Evolutionary conservation across 2,797 vertebrate genomes (phyloP).

Genomic region (Merluccius polli): DNA sequence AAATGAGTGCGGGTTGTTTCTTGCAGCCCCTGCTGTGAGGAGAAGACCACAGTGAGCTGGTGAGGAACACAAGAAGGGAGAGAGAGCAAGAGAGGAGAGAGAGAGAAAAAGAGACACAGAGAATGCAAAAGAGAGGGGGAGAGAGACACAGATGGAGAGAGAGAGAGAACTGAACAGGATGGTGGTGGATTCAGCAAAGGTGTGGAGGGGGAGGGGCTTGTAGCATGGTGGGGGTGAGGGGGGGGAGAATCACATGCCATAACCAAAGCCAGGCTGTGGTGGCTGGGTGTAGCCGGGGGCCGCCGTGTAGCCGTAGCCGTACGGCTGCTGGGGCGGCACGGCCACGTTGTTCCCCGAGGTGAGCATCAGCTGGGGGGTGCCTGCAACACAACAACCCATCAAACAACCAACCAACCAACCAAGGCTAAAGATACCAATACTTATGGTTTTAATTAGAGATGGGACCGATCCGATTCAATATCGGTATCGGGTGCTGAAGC

Average conservation of each 20-base stretch:
- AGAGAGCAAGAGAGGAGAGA: constrained; percentile 59
- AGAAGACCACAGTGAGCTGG: constrained; percentile 83
- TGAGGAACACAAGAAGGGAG: constrained; percentile 77
- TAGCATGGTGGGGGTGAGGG: constrained; percentile 20
- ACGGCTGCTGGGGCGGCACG: constrained; percentile 94
- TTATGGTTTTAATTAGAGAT: background rate
- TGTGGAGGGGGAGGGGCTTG: constrained; percentile 36
- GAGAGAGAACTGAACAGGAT: constrained; percentile 43
- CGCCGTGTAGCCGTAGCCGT: constrained; percentile 85
- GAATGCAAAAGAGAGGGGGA: background rate
- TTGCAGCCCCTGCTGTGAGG: constrained; percentile 85
- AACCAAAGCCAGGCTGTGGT: constrained; percentile 88
- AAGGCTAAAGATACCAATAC: background rate
- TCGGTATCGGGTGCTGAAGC: no score
- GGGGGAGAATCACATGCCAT: constrained; percentile 85
- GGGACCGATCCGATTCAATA: no score
- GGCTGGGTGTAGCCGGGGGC: constrained; percentile 83
- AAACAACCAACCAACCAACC: background rate
- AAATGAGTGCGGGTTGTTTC: constrained; percentile 71
- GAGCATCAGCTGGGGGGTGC: constrained; percentile 98
- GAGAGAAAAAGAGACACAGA: background rate
- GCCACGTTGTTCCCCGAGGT: constrained; percentile 93
- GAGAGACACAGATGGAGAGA: constrained; percentile 35
- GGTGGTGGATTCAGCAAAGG: constrained; percentile 27
- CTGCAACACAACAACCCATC: constrained; percentile 60